Base-by-base conservation (phyloP, 53 echinoderm and acorn worm species). In the Zoroaster sp. region DNA sequence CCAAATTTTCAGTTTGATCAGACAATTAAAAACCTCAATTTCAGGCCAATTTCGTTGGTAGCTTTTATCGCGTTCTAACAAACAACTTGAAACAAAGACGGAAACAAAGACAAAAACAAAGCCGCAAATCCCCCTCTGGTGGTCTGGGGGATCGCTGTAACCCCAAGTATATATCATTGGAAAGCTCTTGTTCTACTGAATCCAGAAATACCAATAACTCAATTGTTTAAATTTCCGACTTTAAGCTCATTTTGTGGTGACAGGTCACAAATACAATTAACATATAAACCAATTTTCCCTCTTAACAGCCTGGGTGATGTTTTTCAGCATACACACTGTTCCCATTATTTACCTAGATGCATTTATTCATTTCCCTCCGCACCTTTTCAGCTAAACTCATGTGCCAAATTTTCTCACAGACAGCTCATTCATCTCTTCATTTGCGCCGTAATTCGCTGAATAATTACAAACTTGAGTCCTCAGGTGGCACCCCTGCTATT, bases 371-470 rank as follows among this genome's bases (percentile, higher is more conserved):
- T 15, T 59, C 63, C 10, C 25, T 11, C 11, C 9, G 30, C 63
- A 28, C 63, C 28, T 11, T 28, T 59, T 59, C 28, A 59, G 23
- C 17, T 21, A 59, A 59, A 59, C 63, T 28, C 30, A 1, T 59
- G 63, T 59, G 63, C 28, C 63, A 59, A 28, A 59, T 59, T n/a
- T 59, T 59, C 25, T 25, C 25, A 59, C 63, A 2, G 28, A 21
- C 28, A 8, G 28, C 28, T 21, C 35, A 35, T 35, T 51, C 18
- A 49, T 14, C 46, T 52, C 51, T 73, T 31, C 30, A 77, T 77
- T 77, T 77, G 52, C 77, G 28, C 33, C 21, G 14, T 35, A 77
- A 77, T 53, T 35, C 77, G 49, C 32, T 35, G 77, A 77, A 59
- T 59, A 49, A 45, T 54, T 55, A 17, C 38, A 38, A 78, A 21